Conservation (phyloP, 2,888 invertebrate genomes). For the Anarsia innoxiella region DNA sequence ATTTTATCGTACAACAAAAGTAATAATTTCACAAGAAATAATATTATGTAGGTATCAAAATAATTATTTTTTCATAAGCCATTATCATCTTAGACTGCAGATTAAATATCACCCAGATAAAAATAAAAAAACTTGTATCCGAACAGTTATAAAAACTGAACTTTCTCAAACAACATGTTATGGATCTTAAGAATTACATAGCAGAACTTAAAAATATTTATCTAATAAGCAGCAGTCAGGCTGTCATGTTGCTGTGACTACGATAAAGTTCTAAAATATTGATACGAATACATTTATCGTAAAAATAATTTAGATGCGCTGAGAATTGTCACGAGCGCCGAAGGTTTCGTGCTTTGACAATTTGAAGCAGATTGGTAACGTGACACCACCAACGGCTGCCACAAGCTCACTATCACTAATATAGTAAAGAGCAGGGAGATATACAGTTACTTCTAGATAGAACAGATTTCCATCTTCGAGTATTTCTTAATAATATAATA, state of each 20-base stretch:
- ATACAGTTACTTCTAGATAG: not conserved
- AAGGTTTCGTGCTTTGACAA: slow-evolving; percentile 18
- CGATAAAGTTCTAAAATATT: too few relatives aligned
- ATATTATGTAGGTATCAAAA: too few relatives aligned
- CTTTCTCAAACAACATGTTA: too few relatives aligned
- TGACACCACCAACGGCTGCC: slow-evolving; percentile 71
- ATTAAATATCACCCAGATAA: too few relatives aligned
- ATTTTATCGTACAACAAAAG: too few relatives aligned
- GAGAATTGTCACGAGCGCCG: not conserved
- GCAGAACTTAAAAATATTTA: slow-evolving; percentile 10
- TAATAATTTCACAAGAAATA: too few relatives aligned
- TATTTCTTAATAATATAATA: too few relatives aligned
- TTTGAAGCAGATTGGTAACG: slow-evolving; percentile 57
- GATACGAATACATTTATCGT: not conserved
- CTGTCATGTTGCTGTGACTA: slow-evolving; percentile 36
- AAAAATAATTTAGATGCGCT: not conserved
- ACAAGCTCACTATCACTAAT: slow-evolving; percentile 34
- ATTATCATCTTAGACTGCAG: too few relatives aligned
- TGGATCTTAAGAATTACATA: too few relatives aligned
- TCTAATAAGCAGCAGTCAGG: slow-evolving; percentile 40
- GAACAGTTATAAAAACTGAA: too few relatives aligned
- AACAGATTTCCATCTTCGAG: slow-evolving; percentile 1
- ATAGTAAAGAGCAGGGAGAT: not conserved
- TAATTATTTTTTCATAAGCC: too few relatives aligned
- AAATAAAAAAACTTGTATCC: too few relatives aligned